Evolutionary conservation across 1,140 invertebrate species (phyloP), one percentile per base, ranked within the genome.

Genomic region (Onthophagus taurus): DNA sequence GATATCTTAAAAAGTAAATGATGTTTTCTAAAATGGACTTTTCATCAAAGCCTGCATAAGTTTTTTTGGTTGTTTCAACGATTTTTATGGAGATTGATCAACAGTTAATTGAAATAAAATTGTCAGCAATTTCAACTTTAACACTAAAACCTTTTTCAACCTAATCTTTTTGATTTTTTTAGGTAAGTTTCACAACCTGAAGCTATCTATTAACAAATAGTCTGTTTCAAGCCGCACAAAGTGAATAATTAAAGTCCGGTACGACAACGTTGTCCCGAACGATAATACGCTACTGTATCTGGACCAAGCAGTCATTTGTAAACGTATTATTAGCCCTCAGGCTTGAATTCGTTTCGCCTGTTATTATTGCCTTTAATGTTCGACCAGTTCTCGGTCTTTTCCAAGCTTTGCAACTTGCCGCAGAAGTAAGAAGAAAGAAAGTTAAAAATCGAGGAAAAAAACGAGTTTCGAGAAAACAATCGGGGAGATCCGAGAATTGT

Each of bases 281-380:
- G 45, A 37, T 45, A 51, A 53, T 57, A 59, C 51, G 56, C 56
- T 58, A 58, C 56, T 59, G 57, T 61, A 61, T 61, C 57, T 58
- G 57, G 46, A 59, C 58, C 54, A n/a, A n/a, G n/a, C n/a, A n/a
- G 57, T 61, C 59, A 61, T 61, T 61, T 61, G 55, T 61, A 58
- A 57, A 51, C 54, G 55, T 55, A 61, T 59, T 59, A 58, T 53
- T 53, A 53, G 36, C 54, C 59, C 59, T 29, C 29, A 45, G 51
- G 59, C 59, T 48, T 61, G 59, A 51, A 61, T 61, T 59, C 43
- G 59, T 59, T 61, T 59, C 51, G 46, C 39, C 57, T n/a, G n/a
- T 61, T 58, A 57, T 57, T 54, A 56, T 56, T 56, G 48, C 29
- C 21, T 24, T 41, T 41, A 41, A 41, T 41, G 38, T 41, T 41